Evolutionary conservation across 2,113 vertebrate species (phyloP), one percentile per base, ranked within the genome.

Genomic region (Propithecus coquereli): DNA sequence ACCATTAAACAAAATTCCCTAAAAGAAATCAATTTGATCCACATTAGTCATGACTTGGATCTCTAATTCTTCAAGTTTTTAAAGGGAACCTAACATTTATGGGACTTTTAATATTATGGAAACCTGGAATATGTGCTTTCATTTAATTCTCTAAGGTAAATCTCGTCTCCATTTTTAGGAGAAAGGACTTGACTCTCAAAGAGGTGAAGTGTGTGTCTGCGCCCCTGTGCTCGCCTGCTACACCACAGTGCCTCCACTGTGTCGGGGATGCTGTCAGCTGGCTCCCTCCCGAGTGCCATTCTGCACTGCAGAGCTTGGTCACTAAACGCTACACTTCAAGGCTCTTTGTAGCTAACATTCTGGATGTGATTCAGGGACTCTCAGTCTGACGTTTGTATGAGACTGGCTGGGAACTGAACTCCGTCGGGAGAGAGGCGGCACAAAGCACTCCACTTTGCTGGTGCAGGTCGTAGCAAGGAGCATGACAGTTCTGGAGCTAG

Each of bases 11-110:
- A 91, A 91, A 70, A 23, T 85, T 90, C 71, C 23, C 27, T 85
- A 77, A 93, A 96, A 88, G 8, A 91, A 93, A 73, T 88, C 45
- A 57, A 34, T 45, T 82, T 82, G 81, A 22, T 88, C n/a, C 30
- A 43, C 32, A 13, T 54, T 70, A 93, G 30, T 82, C 52, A 82
- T 70, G 71, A 50, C 37, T 27, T 81, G 47, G 45, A 77, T 95
- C 88, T 86, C 73, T 54, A 37, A 30, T 71, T 65, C 43, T 95
- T 87, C 45, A n/a, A 77, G 34, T 74, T 96, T 74, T 95, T 66
- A 77, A 76, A 77, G 50, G 52, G 18, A 70, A 59, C 20, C 37
- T 87, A 68, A 57, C 8, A 71, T 81, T 92, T 74, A 22, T 50
- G 34, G n/a, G 30, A 87, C 50, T 79, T 71, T 45, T 34, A 32